These are phyloP conservation scores for Halocynthia aurantium DNA, from an alignment of 23 tunicate genomes.

Conservation along the genomic window DNA sequence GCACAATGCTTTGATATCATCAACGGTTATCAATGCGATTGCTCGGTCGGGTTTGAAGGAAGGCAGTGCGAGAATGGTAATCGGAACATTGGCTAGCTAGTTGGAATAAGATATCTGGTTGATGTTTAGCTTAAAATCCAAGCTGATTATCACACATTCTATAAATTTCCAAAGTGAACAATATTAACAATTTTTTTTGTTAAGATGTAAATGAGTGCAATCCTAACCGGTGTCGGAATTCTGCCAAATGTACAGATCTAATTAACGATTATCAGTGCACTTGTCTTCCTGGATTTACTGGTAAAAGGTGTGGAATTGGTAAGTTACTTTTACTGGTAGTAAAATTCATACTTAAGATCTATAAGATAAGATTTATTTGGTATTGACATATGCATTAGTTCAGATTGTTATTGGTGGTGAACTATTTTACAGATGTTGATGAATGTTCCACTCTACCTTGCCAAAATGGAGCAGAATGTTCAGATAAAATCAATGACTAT, in stretches of 20 bases:
- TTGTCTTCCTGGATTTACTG: conserved; percentile 73
- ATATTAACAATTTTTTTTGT: background rate
- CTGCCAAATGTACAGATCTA: conserved; percentile 36
- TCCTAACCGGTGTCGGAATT: conserved; percentile 68
- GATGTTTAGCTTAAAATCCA: background rate
- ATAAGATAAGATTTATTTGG: background rate
- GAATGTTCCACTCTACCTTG: conserved; percentile 82
- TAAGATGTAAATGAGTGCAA: conserved; percentile 54
- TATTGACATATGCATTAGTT: background rate
- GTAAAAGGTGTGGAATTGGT: conserved; percentile 68
- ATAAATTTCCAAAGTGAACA: background rate
- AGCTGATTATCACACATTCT: background rate
- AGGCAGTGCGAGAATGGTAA: conserved; percentile 54
- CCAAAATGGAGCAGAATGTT: conserved; percentile 49
- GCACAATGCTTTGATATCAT: conserved; percentile 61
- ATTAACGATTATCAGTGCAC: conserved; percentile 42
- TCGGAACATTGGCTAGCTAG: background rate
- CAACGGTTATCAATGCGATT: conserved; percentile 34
- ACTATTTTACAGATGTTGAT: conserved; percentile 24
- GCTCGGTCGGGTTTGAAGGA: conserved; percentile 59
- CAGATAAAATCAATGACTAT: conserved; percentile 51
- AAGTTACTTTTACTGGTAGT: conserved; percentile 1
- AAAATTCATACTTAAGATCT: background rate
- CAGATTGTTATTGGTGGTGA: background rate
- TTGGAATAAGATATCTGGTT: too few species aligned